Conservation (phyloP, 2,113 vertebrate species). For the Myanophis thanlyinensis region DNA sequence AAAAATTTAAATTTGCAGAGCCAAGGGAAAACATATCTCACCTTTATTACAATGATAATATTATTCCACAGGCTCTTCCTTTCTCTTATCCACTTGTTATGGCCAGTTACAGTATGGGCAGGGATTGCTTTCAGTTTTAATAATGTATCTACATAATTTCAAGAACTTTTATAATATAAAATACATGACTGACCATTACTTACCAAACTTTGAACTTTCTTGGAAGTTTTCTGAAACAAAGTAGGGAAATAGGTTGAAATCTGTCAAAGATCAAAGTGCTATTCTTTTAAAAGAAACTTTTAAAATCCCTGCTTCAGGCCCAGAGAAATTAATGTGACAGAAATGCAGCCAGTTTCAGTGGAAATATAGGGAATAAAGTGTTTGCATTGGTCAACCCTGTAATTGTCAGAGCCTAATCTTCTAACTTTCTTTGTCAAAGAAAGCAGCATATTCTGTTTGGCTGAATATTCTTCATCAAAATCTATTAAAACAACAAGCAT, state of each 20-base stretch:
- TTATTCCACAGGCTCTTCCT: no score
- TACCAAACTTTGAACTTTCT: background rate
- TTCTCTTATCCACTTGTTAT: no score
- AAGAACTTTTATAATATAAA: background rate
- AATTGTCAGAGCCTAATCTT: background rate
- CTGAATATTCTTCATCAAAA: background rate
- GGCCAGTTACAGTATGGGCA: no score
- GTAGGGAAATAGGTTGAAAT: background rate
- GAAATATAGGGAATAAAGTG: no score
- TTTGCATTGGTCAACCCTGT: background rate
- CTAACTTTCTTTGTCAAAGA: background rate
- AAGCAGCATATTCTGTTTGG: background rate
- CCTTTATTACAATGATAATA: no score
- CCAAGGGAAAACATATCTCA: no score
- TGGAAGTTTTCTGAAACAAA: constrained; percentile 2
- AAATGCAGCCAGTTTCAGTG: no score
- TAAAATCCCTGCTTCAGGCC: background rate
- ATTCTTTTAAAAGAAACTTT: no score
- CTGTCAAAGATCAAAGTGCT: background rate
- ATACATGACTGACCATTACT: background rate
- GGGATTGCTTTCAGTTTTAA: background rate
- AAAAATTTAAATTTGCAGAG: no score
- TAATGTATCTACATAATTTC: background rate
- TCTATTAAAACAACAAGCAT: background rate
- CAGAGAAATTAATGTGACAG: background rate